Conservation (phyloP, 2,888 invertebrate genomes). For the Selenia dentaria region DNA sequence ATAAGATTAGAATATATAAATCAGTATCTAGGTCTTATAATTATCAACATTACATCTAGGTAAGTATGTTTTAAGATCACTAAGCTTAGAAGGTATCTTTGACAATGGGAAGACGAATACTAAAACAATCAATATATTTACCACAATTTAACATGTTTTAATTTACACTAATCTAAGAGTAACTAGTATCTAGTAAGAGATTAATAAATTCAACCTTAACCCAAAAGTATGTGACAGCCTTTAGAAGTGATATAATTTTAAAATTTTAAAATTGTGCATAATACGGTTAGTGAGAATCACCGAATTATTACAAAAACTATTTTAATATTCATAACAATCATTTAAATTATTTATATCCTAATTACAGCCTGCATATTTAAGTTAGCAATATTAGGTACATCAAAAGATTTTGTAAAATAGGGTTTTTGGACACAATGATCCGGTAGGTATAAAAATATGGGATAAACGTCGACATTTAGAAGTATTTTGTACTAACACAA, state of each 20-base stretch:
- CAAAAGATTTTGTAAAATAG: no score
- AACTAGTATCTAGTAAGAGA: not conserved
- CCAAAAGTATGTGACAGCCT: slow-evolving; percentile 51
- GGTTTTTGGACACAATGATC: slow-evolving; percentile 7
- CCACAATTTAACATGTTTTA: not conserved
- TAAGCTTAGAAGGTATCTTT: not conserved
- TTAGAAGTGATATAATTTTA: slow-evolving; percentile 42
- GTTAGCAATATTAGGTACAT: not conserved
- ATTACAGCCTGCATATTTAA: slow-evolving; percentile 17
- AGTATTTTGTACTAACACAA: no score
- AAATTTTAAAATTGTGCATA: slow-evolving; percentile 61
- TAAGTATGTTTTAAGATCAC: no score
- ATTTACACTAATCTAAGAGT: not conserved
- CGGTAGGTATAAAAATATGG: no score
- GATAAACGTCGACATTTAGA: no score
- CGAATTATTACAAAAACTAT: slow-evolving; percentile 32
- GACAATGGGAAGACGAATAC: slow-evolving; percentile 41
- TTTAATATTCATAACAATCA: slow-evolving; percentile 42
- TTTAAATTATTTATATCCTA: slow-evolving; percentile 28
- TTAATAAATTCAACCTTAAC: not conserved
- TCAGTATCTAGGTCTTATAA: no score
- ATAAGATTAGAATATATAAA: slow-evolving; percentile 10
- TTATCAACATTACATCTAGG: no score
- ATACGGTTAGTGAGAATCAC: slow-evolving; percentile 38
- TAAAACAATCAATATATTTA: slow-evolving; percentile 4